These are phyloP conservation scores for Smittia sp. DNA, from an alignment of 2,888 invertebrate genomes.

Conservation along the genomic window DNA sequence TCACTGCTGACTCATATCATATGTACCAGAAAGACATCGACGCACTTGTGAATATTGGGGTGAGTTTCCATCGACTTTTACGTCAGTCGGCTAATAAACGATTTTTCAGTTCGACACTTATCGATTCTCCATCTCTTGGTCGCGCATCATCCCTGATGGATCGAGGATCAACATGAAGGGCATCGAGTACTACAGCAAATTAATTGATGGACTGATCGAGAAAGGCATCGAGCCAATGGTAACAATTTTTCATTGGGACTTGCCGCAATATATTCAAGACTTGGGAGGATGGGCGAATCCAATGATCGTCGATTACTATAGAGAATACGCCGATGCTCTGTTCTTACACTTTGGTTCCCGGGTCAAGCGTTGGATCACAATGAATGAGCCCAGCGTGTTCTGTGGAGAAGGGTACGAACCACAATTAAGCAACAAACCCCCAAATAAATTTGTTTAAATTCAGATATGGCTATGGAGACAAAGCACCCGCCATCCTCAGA, in stretches of 20 bases:
- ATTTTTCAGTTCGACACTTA: slow-evolving; percentile 53
- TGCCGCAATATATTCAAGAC: slow-evolving; percentile 57
- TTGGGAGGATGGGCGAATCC: slow-evolving; percentile 57
- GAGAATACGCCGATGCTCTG: slow-evolving; percentile 55
- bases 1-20: slow-evolving; percentile 62
- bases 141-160: slow-evolving; percentile 62
- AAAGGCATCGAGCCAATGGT: slow-evolving; percentile 45
- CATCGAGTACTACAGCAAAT: slow-evolving; percentile 62
- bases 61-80: slow-evolving; percentile 44
- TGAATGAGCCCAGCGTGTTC: slow-evolving; percentile 58
- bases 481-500: slow-evolving; percentile 51
- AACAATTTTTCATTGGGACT: slow-evolving; percentile 59
- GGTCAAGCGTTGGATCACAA: slow-evolving; percentile 59
- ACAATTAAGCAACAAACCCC: too few relatives aligned
- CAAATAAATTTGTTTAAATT: too few relatives aligned
- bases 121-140: slow-evolving; percentile 64
- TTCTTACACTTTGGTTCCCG: slow-evolving; percentile 54
- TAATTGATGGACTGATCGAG: slow-evolving; percentile 56
- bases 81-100: too few relatives aligned
- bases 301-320: slow-evolving; percentile 54
- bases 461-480: slow-evolving; percentile 40
- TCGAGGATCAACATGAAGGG: slow-evolving; percentile 61
- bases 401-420: slow-evolving; percentile 44
- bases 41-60: slow-evolving; percentile 56
- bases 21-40: slow-evolving; percentile 59